These are phyloP conservation scores for Lasioglossum morio DNA, from an alignment of 2,888 invertebrate genomes.

Conservation along the genomic window DNA sequence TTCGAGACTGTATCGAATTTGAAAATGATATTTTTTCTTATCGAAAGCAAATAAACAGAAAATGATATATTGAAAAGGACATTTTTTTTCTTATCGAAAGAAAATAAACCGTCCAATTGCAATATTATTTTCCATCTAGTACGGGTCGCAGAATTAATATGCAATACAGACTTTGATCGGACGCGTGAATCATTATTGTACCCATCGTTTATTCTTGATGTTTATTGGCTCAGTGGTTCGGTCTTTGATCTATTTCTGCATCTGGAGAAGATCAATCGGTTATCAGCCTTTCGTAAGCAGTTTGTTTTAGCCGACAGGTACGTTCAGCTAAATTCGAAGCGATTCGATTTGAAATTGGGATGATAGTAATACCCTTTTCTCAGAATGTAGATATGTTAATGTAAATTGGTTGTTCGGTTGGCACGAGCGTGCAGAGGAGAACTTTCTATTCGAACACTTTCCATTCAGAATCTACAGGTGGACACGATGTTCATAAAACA, in stretches of 20 bases:
- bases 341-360: not conserved
- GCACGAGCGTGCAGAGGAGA: not conserved
- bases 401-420: not conserved
- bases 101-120: not conserved
- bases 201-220: not conserved
- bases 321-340: not conserved
- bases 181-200: not conserved
- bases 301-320: not conserved
- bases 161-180: slow-evolving; percentile 3
- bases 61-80: not conserved
- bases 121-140: not conserved
- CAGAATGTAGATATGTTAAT: not conserved
- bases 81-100: not conserved
- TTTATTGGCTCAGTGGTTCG: slow-evolving; percentile 34
- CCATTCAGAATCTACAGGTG: not conserved
- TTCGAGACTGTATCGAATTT: not conserved
- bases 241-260: slow-evolving; percentile 41
- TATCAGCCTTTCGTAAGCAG: not conserved
- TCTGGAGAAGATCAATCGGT: not conserved
- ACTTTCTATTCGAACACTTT: slow-evolving; percentile 1
- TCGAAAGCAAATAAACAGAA: too few species aligned
- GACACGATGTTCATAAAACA: not conserved
- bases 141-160: slow-evolving; percentile 13
- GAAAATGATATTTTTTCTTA: not conserved
- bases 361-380: not conserved